These are phyloP conservation scores for Torymus texanus DNA, from an alignment of 2,888 invertebrate genomes.

Conservation along the genomic window DNA sequence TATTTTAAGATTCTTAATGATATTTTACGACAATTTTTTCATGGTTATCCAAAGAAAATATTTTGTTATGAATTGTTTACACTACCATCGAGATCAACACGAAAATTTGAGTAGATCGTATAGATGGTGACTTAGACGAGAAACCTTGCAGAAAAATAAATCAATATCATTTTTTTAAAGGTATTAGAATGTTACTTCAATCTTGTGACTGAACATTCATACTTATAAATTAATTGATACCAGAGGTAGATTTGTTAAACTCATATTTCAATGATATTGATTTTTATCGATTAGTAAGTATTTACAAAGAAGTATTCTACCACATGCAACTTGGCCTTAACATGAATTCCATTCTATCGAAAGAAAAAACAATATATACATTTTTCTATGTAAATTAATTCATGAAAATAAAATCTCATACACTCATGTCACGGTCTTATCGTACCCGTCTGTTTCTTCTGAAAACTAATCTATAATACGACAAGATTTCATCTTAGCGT, in stretches of 20 bases:
- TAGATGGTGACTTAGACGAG: conserved; percentile 14
- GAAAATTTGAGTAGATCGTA: conserved; percentile 57
- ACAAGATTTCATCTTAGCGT: too few species aligned
- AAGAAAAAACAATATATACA: background rate
- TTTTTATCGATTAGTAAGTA: conserved; percentile 10
- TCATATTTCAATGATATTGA: conserved; percentile 12
- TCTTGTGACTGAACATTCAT: too few species aligned
- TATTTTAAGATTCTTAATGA: too few species aligned
- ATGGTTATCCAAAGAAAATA: too few species aligned
- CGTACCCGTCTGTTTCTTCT: background rate
- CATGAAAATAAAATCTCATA: too few species aligned
- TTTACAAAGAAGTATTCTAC: conserved; percentile 10
- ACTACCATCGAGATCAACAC: conserved; percentile 25
- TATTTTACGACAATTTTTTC: too few species aligned
- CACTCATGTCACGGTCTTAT: background rate
- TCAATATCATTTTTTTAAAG: conserved; percentile 19
- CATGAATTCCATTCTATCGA: conserved; percentile 20
- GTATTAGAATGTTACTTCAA: too few species aligned
- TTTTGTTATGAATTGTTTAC: background rate
- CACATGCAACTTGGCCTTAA: conserved; percentile 20
- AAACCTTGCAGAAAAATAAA: conserved; percentile 20
- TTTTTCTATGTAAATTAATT: too few species aligned
- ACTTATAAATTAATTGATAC: too few species aligned
- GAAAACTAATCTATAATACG: too few species aligned
- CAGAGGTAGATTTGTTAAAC: too few species aligned